Evolutionary conservation across 2,113 vertebrate genomes (phyloP), one percentile per base, ranked within the genome.

Genomic region (Centropristis striata): DNA sequence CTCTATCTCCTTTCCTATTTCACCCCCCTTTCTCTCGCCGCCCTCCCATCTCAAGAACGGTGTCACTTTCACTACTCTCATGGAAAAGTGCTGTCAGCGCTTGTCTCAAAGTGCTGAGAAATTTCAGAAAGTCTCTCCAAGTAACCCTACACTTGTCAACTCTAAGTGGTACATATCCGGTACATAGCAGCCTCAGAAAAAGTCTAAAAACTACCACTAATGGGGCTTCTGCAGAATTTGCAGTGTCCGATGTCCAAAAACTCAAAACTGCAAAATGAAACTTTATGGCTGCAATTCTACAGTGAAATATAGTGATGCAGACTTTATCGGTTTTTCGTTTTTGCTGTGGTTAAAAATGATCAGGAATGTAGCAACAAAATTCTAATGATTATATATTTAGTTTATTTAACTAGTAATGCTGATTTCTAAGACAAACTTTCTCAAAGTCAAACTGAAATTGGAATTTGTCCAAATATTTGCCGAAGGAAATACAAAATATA

Each of bases 51-150:
- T 87, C 71, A 74, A 69, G 86, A 91, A 75, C 57, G 66, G 92
- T 94, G 93, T 94, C 92, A 93, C 90, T 92, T 93, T 92, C 85
- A 70, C 82, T 74, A 55, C 87, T 83, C 78, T 90, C 80, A 28
- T 13, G 81, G 85, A 91, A 94, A 87, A 88, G 71, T 90, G 90
- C 81, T 93, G 92, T 95, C 93, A 91, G 88, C 75, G 82, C 84
- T 92, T 81, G 86, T 91, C 85, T 92, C 84, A 86, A 86, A 85
- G 87, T 88, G 92, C 86, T 71, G 80, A 68, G 84, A 91, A 90
- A 92, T 92, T 88, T 92, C 84, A 88, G 84, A 88, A 90, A 93
- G 90, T 92, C 88, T 86, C 78, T 91, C 55, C 32, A 87, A 92
- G 92, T 88, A 90, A 92, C 87, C 86, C 74, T 83, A 87, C 79